These are phyloP conservation scores for Nebria salina DNA, from an alignment of 2,888 invertebrate genomes.

Conservation along the genomic window DNA sequence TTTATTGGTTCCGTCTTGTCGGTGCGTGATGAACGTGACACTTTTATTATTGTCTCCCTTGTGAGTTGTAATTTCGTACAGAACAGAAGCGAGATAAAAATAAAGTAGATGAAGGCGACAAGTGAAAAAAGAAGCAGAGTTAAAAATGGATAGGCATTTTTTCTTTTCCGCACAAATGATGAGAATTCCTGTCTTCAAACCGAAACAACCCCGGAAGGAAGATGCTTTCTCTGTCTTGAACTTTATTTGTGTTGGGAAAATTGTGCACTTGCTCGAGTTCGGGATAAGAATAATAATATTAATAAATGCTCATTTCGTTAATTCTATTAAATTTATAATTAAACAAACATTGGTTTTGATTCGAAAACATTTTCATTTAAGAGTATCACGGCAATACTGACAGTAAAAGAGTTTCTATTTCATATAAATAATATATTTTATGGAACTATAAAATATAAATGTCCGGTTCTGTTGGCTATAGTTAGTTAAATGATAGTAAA, in stretches of 20 bases:
- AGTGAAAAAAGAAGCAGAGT: background rate
- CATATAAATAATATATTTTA: too few relatives aligned
- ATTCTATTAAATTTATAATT: background rate
- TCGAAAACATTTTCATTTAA: too few relatives aligned
- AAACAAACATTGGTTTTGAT: background rate
- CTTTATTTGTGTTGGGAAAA: background rate
- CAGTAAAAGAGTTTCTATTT: too few relatives aligned
- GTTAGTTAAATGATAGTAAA: conserved; percentile 38
- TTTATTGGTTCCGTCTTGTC: conserved; percentile 46
- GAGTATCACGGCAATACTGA: too few relatives aligned
- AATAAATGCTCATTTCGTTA: background rate
- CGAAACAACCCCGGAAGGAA: background rate
- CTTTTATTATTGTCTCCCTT: conserved; percentile 44
- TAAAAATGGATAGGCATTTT: conserved; percentile 1
- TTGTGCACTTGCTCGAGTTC: background rate
- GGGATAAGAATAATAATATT: background rate
- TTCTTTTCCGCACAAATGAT: background rate
- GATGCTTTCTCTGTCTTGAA: background rate
- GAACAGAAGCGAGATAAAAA: conserved; percentile 23
- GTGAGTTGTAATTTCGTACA: conserved; percentile 38
- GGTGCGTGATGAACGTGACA: conserved; percentile 47
- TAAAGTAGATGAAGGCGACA: conserved; percentile 3
- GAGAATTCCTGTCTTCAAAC: background rate
- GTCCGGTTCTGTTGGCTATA: background rate
- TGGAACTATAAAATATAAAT: background rate